phyloP scores from a whole-genome alignment of 2,888 invertebrate species.

The Athripsodes cinereus region DNA sequence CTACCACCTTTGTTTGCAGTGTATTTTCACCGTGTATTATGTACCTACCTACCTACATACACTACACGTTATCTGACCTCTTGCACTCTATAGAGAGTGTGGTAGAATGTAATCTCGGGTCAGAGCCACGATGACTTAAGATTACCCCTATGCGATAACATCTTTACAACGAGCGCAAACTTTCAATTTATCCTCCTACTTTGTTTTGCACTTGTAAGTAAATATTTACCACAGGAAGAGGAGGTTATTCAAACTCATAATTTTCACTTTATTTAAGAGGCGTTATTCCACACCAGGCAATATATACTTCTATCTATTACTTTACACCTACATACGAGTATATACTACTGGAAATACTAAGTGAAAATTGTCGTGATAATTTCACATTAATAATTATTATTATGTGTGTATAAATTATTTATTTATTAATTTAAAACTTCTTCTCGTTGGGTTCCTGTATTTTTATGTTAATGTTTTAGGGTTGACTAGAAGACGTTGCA shows the following conservation, averaged over 20 bases:
- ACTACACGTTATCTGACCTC: background rate
- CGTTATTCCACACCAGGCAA: background rate
- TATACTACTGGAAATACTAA: too few relatives aligned
- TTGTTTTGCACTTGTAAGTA: conserved; percentile 6
- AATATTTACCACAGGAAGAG: conserved; percentile 17
- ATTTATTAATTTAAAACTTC: too few relatives aligned
- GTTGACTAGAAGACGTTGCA: too few relatives aligned
- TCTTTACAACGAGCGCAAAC: conserved; percentile 13
- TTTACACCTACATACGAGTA: too few relatives aligned
- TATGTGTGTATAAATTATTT: too few relatives aligned
- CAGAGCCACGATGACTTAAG: background rate
- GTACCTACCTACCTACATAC: background rate
- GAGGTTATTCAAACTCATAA: conserved; percentile 18
- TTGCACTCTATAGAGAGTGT: background rate
- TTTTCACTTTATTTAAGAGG: conserved; percentile 18
- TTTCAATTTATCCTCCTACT: conserved; percentile 23
- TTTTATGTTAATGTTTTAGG: too few relatives aligned
- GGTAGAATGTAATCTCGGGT: background rate
- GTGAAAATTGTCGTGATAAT: too few relatives aligned
- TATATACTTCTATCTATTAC: too few relatives aligned
- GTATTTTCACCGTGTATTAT: too few relatives aligned
- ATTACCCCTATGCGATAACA: conserved; percentile 9
- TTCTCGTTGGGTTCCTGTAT: too few relatives aligned
- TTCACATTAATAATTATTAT: too few relatives aligned
- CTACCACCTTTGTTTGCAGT: background rate